A percentile compares a stretch with the other conserved stretches of the same genome.
Conservation (phyloP, 2,113 vertebrate genomes). For the Daboia siamensis region DNA sequence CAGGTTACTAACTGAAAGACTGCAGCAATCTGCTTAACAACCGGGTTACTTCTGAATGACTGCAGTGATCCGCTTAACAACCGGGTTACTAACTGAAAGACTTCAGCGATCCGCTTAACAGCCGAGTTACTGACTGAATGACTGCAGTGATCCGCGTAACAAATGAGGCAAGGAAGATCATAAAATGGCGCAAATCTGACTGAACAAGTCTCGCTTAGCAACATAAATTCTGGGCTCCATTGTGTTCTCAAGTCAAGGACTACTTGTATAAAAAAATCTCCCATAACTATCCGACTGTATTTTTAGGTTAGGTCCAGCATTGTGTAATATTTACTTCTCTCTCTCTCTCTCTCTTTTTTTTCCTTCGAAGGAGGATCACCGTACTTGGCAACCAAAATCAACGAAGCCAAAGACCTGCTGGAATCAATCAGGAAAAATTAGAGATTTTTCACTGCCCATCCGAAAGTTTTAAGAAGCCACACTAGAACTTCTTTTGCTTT, state of each 20-base stretch:
- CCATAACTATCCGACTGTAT: slow-evolving; percentile 6
- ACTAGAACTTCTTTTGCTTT: background rate
- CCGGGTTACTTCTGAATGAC: too few relatives aligned
- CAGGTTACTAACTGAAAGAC: too few relatives aligned
- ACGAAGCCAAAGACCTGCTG: slow-evolving; percentile 83
- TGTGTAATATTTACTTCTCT: background rate
- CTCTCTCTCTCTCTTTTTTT: slow-evolving; percentile 16
- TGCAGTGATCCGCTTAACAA: too few relatives aligned
- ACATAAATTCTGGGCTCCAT: background rate
- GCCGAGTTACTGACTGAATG: too few relatives aligned
- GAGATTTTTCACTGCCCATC: background rate
- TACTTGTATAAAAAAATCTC: slow-evolving; percentile 22
- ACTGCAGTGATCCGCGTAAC: background rate
- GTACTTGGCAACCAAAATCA: slow-evolving; percentile 84
- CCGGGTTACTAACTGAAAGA: too few relatives aligned
- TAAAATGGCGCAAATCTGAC: too few relatives aligned
- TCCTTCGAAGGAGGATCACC: slow-evolving; percentile 77
- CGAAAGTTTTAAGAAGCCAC: background rate
- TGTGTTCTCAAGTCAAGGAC: background rate
- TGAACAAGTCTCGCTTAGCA: background rate
- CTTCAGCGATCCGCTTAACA: too few relatives aligned
- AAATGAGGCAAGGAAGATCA: too few relatives aligned
- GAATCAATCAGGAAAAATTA: slow-evolving; percentile 73
- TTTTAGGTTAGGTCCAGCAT: slow-evolving; percentile 2
- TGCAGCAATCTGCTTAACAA: too few relatives aligned